These are phyloP conservation scores for Muscina levida DNA, from an alignment of 2,888 invertebrate species.

Conservation along the genomic window DNA sequence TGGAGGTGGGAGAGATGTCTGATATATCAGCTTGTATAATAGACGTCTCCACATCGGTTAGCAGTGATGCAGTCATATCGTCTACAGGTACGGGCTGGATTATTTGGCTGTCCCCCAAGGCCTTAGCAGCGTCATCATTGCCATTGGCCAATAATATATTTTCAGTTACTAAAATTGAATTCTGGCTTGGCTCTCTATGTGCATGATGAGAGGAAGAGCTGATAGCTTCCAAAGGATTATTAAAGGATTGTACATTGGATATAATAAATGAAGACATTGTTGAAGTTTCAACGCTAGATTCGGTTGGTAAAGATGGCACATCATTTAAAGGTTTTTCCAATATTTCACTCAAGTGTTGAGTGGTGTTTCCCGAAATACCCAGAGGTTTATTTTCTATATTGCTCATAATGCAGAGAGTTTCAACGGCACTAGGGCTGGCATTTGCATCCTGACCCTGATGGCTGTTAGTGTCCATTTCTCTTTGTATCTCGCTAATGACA, in stretches of 20 bases:
- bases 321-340: not conserved
- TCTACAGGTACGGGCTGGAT: conserved; percentile 3
- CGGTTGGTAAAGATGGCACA: not conserved
- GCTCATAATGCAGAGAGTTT: too few species aligned
- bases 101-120: not conserved
- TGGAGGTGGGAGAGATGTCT: conserved; percentile 33
- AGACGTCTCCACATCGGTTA: conserved; percentile 22
- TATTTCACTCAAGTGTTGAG: not conserved
- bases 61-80: not conserved
- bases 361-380: too few species aligned
- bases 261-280: conserved; percentile 46
- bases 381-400: too few species aligned
- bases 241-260: conserved; percentile 54
- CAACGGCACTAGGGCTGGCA: too few species aligned
- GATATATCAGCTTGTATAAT: conserved; percentile 40
- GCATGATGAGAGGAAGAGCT: too few species aligned
- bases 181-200: too few species aligned
- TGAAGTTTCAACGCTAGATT: not conserved
- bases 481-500: conserved; percentile 19
- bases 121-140: not conserved
- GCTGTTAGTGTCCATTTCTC: conserved; percentile 16
- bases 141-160: not conserved
- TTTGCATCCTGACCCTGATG: too few species aligned
- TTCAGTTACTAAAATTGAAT: not conserved
- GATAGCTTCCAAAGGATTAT: not conserved